Evolutionary conservation across 2,797 vertebrate genomes (phyloP).

Genomic region (Todus mexicanus): DNA sequence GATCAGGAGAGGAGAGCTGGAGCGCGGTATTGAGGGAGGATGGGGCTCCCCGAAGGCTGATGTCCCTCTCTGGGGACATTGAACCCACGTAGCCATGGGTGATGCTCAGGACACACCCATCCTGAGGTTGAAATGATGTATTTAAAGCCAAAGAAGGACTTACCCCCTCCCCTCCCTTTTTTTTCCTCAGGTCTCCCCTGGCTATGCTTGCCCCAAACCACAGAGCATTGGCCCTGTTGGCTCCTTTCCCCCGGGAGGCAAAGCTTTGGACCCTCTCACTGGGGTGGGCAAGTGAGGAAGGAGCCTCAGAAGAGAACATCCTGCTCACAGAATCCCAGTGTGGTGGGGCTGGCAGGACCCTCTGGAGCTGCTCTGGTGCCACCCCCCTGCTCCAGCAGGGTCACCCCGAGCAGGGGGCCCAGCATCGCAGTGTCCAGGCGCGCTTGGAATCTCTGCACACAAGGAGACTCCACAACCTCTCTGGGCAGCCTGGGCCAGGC

Average conservation of each 20-base stretch:
- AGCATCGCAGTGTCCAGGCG: too few species aligned
- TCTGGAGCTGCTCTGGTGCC: neutral
- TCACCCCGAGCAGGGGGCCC: neutral
- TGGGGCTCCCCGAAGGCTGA: fast-evolving
- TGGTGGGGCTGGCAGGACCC: neutral
- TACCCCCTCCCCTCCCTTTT: too few species aligned
- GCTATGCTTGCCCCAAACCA: neutral
- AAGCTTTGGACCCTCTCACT: neutral
- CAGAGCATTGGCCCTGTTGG: neutral
- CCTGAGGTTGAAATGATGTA: neutral
- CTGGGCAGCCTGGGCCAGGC: too few species aligned
- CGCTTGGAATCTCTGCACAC: too few species aligned
- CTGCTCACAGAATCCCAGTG: too few species aligned
- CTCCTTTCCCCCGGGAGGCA: neutral
- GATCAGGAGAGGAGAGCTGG: neutral
- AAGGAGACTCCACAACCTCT: too few species aligned
- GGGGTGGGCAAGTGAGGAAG: neutral
- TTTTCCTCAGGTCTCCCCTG: too few species aligned
- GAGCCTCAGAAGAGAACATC: neutral
- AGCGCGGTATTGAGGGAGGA: neutral
- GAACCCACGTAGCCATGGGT: fast-evolving
- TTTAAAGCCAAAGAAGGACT: neutral
- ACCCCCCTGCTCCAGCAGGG: neutral
- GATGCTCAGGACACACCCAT: neutral
- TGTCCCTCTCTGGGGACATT: fast-evolving